Percentiles rank a stretch among this genome's conserved stretches.
phyloP scores from a whole-genome alignment of 2,888 invertebrate genomes.

The Catocala fraxini region DNA sequence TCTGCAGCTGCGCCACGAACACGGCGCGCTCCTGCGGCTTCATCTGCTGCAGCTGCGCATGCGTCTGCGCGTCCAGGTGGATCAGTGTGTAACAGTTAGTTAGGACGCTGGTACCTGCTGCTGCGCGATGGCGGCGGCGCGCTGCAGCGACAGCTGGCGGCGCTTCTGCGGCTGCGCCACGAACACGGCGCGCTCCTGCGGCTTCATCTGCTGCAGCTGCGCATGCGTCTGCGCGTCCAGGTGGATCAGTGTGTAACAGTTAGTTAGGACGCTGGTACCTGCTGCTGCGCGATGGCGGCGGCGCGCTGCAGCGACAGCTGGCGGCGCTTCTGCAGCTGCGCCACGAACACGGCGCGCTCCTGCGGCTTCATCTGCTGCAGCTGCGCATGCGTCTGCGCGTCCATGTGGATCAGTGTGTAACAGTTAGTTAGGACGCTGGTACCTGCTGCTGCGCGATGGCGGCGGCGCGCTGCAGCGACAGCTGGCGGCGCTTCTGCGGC shows the following conservation, averaged over 20 bases:
- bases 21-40: slow-evolving; percentile 93
- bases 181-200: slow-evolving; percentile 93
- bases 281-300: slow-evolving; percentile 80
- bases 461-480: slow-evolving; percentile 85
- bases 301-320: slow-evolving; percentile 87
- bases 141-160: slow-evolving; percentile 85
- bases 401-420: slow-evolving; percentile 90
- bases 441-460: slow-evolving; percentile 83
- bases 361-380: slow-evolving; percentile 94
- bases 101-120: slow-evolving; percentile 67
- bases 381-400: slow-evolving; percentile 94
- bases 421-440: slow-evolving; percentile 1
- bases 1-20: slow-evolving; percentile 93
- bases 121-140: slow-evolving; percentile 81
- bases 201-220: slow-evolving; percentile 93
- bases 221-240: slow-evolving; percentile 94
- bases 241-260: slow-evolving; percentile 87
- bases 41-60: slow-evolving; percentile 94
- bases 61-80: slow-evolving; percentile 94
- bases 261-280: slow-evolving; percentile 54
- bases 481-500: slow-evolving; percentile 89
- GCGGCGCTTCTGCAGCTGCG: slow-evolving; percentile 90
- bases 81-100: slow-evolving; percentile 79
- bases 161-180: slow-evolving; percentile 92
- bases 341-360: slow-evolving; percentile 93